A percentile compares a stretch with the other conserved stretches of the same genome.
Conservation (phyloP, 1,140 invertebrate species). For the Drosophila insularis region DNA sequence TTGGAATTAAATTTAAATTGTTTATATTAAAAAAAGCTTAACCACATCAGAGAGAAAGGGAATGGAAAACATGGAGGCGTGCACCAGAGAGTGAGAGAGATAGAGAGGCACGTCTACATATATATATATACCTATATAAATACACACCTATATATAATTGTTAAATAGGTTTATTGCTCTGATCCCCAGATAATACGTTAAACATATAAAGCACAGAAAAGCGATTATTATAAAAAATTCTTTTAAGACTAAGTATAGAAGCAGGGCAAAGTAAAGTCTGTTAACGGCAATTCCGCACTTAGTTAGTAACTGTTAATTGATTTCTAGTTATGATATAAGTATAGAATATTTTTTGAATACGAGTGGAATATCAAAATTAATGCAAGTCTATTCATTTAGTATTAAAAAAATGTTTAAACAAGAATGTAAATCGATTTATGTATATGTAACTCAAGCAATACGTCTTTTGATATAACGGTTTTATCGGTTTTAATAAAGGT, state of each 20-base stretch:
- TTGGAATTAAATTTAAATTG: not conserved
- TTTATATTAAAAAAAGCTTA: slow-evolving; percentile 6
- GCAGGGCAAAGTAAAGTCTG: too few species aligned
- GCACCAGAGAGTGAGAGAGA: not conserved
- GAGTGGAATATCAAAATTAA: too few species aligned
- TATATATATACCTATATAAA: not conserved
- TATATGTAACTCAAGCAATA: too few species aligned
- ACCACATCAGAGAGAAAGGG: not conserved
- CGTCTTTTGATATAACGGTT: too few species aligned
- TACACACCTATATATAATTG: not conserved
- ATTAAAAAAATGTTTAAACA: too few species aligned
- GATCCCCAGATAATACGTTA: not conserved
- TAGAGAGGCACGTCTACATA: not conserved
- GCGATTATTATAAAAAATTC: not conserved
- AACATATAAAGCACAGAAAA: not conserved
- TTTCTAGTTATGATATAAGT: too few species aligned
- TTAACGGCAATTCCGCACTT: too few species aligned
- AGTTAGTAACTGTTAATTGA: too few species aligned
- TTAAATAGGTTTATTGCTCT: not conserved
- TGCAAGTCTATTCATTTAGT: too few species aligned
- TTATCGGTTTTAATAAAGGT: too few species aligned
- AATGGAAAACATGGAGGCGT: not conserved
- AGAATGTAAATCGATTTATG: too few species aligned
- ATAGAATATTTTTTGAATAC: too few species aligned
- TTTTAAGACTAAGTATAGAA: not conserved